Conservation (phyloP, 2,888 invertebrate genomes). For the Epinotia ramella region DNA sequence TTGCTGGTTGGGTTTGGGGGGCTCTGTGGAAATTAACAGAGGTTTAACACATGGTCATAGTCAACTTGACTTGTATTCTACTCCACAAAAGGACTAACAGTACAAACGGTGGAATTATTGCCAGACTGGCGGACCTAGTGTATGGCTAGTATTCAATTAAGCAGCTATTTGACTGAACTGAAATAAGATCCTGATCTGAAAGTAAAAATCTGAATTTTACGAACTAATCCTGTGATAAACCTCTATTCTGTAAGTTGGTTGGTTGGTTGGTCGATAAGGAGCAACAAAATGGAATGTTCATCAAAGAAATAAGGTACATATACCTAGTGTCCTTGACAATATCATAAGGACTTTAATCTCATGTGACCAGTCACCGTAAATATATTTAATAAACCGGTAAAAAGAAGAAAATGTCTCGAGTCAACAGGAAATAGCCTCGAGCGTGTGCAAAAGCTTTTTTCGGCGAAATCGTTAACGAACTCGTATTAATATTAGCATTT, state of each 20-base stretch:
- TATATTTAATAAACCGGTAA: background rate
- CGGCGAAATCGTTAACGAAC: conserved; percentile 31
- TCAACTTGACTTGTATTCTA: background rate
- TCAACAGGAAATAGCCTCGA: conserved; percentile 31
- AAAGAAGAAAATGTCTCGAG: conserved; percentile 13
- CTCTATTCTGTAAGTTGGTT: background rate
- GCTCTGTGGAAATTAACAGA: conserved; percentile 84
- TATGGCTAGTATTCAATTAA: background rate
- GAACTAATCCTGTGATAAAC: background rate
- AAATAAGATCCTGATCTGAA: too few relatives aligned
- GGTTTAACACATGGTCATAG: background rate
- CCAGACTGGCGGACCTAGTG: background rate
- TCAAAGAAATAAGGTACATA: background rate
- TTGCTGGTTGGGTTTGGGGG: conserved; percentile 88
- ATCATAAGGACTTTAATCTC: background rate
- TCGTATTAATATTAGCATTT: conserved; percentile 18
- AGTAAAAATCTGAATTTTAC: too few relatives aligned
- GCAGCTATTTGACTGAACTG: too few relatives aligned
- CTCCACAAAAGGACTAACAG: too few relatives aligned
- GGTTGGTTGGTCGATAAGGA: too few relatives aligned
- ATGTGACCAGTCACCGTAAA: background rate
- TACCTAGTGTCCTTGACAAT: background rate
- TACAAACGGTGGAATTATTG: too few relatives aligned
- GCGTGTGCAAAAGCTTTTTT: conserved; percentile 10
- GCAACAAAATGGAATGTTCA: background rate